Conservation (phyloP, 1,140 invertebrate species). For the Pseudomyrmex pallidus region DNA sequence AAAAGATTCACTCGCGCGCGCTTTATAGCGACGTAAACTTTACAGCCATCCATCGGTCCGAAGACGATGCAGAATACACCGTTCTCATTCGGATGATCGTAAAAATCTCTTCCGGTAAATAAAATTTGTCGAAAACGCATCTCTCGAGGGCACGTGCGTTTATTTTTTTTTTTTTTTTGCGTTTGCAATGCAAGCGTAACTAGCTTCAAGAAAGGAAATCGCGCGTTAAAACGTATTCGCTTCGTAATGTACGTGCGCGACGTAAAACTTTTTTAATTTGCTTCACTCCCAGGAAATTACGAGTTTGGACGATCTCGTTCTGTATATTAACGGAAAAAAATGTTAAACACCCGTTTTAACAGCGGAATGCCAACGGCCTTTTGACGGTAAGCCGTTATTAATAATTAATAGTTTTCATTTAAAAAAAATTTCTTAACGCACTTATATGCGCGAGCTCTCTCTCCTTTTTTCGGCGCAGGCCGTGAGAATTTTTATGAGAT, state of each 20-base stretch:
- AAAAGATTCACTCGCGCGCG: conserved; percentile 26
- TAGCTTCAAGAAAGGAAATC: conserved; percentile 14
- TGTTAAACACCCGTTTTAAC: conserved; percentile 25
- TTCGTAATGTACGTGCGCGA: conserved; percentile 20
- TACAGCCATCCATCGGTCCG: conserved; percentile 21
- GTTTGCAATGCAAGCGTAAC: neutral
- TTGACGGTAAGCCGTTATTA: neutral
- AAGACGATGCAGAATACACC: conserved; percentile 21
- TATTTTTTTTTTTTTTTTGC: conserved; percentile 8
- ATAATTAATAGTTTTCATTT: conserved; percentile 38
- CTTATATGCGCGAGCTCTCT: neutral
- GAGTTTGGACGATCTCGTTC: conserved; percentile 8
- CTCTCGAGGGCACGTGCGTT: neutral
- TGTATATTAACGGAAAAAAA: conserved; percentile 12
- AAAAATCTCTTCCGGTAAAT: conserved; percentile 48
- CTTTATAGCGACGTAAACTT: conserved; percentile 49
- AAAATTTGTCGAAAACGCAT: conserved; percentile 29
- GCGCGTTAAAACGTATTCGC: conserved; percentile 24
- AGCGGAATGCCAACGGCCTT: neutral
- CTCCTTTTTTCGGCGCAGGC: neutral
- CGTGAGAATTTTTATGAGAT: conserved; percentile 62
- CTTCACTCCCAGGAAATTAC: conserved; percentile 6
- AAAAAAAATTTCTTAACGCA: neutral
- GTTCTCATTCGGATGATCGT: conserved; percentile 43
- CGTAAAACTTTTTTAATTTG: conserved; percentile 3